phyloP scores from a whole-genome alignment of 2,113 vertebrate genomes.

The Petrocephalus zakoni region DNA sequence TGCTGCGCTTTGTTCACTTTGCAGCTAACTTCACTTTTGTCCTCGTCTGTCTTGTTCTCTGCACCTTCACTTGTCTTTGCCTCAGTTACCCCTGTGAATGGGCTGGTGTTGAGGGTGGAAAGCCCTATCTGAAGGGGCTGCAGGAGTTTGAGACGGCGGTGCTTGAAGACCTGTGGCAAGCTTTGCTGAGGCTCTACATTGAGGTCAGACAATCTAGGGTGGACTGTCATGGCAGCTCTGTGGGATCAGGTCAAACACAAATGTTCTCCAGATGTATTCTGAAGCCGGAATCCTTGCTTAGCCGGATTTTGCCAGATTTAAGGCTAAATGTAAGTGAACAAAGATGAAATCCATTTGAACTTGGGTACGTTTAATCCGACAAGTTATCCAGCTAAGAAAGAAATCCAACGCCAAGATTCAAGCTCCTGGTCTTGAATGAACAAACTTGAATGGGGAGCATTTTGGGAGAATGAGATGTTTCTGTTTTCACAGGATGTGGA shows the following conservation, averaged over 20 bases:
- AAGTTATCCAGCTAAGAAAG: background rate
- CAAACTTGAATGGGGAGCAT: background rate
- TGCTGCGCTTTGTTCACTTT: background rate
- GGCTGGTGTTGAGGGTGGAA: slow-evolving; percentile 66
- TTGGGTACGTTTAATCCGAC: background rate
- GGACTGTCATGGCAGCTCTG: background rate
- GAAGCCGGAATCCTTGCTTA: background rate
- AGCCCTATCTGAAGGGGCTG: slow-evolving; percentile 63
- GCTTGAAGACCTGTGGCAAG: slow-evolving; percentile 70
- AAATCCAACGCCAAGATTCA: background rate
- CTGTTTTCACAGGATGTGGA: slow-evolving; percentile 37
- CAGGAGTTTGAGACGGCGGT: slow-evolving; percentile 66
- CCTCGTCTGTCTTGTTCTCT: background rate
- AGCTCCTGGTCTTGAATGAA: background rate
- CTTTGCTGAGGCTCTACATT: slow-evolving; percentile 52
- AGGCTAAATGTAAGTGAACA: background rate
- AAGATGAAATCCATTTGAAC: background rate
- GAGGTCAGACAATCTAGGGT: slow-evolving; percentile 45
- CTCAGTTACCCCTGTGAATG: slow-evolving; percentile 69
- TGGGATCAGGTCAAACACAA: background rate
- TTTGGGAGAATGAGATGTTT: background rate
- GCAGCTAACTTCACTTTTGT: background rate
- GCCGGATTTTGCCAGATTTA: background rate
- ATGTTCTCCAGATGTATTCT: background rate
- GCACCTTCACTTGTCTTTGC: background rate